These are phyloP conservation scores for Oryzias celebensis DNA, from an alignment of 2,113 vertebrate genomes.

Conservation along the genomic window DNA sequence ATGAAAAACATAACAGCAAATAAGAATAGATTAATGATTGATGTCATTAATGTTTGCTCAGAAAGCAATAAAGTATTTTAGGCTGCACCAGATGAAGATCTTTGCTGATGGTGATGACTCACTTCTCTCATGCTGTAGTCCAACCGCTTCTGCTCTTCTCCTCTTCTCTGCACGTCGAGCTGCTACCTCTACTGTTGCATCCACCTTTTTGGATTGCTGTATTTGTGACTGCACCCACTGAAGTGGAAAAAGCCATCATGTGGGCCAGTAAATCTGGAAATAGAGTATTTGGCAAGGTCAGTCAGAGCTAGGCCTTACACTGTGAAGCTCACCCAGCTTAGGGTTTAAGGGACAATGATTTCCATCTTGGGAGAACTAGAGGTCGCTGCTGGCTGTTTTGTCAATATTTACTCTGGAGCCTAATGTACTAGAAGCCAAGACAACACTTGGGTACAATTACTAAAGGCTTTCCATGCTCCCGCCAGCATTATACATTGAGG, in stretches of 20 bases:
- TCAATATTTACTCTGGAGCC: conserved; percentile 30
- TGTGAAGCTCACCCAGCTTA: conserved; percentile 52
- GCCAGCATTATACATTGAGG: conserved; percentile 5
- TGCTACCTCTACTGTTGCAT: conserved; percentile 52
- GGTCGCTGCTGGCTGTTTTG: conserved; percentile 69
- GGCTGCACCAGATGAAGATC: conserved; percentile 56
- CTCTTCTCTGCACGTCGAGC: conserved; percentile 54
- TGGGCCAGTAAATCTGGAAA: conserved; percentile 83
- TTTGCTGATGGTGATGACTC: conserved; percentile 60
- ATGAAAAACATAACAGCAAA: too few species aligned
- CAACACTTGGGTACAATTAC: conserved; percentile 52
- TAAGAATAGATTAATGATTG: conserved; percentile 28
- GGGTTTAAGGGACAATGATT: conserved; percentile 68
- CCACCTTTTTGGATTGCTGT: conserved; percentile 71
- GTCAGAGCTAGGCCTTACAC: conserved; percentile 60
- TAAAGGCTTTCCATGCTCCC: conserved; percentile 16
- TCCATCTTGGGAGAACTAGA: conserved; percentile 55
- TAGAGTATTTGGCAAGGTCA: conserved; percentile 76
- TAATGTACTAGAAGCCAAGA: conserved; percentile 53
- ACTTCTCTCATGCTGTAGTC: conserved; percentile 46
- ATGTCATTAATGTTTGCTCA: conserved; percentile 34
- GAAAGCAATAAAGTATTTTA: conserved; percentile 50
- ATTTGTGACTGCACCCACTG: conserved; percentile 77
- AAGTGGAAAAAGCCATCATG: conserved; percentile 84
- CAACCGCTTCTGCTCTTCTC: conserved; percentile 44